Percentiles rank a stretch among this genome's conserved stretches.
Conservation (phyloP, 1,140 invertebrate species). For the Zaprionus capensis region DNA sequence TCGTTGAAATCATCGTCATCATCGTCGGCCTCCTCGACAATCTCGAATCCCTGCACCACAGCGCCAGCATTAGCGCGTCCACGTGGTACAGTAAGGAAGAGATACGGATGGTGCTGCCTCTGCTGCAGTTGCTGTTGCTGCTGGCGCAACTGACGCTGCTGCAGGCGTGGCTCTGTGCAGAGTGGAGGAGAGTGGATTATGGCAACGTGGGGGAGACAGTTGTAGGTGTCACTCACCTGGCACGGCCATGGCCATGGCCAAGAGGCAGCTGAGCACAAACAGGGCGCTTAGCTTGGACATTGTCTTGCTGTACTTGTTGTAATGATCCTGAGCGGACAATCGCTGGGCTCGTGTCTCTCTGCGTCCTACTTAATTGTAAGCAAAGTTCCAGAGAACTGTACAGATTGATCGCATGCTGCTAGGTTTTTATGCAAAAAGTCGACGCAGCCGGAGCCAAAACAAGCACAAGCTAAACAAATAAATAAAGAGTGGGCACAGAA, state of each 20-base stretch:
- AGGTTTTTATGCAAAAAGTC: slow-evolving; percentile 81
- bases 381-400: slow-evolving; percentile 77
- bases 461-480: slow-evolving; percentile 19
- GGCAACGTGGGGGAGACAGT: neutral
- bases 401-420: slow-evolving; percentile 52
- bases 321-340: slow-evolving; percentile 7
- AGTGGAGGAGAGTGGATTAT: neutral
- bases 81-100: slow-evolving; percentile 67
- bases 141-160: slow-evolving; percentile 32
- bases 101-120: slow-evolving; percentile 59
- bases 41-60: slow-evolving; percentile 68
- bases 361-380: slow-evolving; percentile 74
- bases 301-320: neutral
- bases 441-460: slow-evolving; percentile 12
- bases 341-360: slow-evolving; percentile 11
- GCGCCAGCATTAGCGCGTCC: slow-evolving; percentile 67
- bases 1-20: slow-evolving; percentile 37
- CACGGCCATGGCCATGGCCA: slow-evolving; percentile 51
- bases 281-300: slow-evolving; percentile 63
- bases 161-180: slow-evolving; percentile 54
- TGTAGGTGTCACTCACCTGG: slow-evolving; percentile 35
- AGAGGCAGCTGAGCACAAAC: slow-evolving; percentile 56
- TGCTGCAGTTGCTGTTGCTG: slow-evolving; percentile 21
- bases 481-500: slow-evolving; percentile 10
- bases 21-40: slow-evolving; percentile 49